A percentile compares a stretch with the other conserved stretches of the same genome.
Evolutionary conservation across 2,797 vertebrate genomes (phyloP).

Genomic region (Alectoris magna): DNA sequence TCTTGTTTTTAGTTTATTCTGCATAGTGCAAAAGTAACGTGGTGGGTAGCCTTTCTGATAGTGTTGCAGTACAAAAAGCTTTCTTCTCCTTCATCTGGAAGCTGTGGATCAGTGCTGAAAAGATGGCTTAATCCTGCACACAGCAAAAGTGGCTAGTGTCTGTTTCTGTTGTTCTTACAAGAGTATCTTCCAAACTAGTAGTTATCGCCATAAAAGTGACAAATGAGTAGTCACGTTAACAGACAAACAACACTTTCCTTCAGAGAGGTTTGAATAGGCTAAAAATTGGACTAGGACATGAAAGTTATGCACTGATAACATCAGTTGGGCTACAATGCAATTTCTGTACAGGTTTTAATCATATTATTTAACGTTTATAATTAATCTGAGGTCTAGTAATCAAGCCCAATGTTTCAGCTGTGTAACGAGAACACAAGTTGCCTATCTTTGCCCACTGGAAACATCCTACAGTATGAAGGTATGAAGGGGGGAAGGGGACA

Average conservation of each 20-base stretch:
- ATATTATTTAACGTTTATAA: not conserved
- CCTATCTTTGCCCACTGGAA: not conserved
- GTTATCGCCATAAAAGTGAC: not conserved
- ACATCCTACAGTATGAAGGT: not conserved
- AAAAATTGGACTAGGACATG: not conserved
- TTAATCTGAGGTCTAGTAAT: conserved; percentile 10
- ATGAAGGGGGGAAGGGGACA: too few species aligned
- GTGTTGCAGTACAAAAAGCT: not conserved
- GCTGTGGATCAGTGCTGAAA: not conserved
- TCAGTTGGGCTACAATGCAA: not conserved
- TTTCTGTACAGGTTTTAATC: not conserved
- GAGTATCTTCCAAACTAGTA: not conserved
- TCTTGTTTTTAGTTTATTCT: conserved; percentile 74
- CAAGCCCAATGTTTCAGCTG: not conserved
- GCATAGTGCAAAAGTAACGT: conserved; percentile 35
- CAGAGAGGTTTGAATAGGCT: not conserved
- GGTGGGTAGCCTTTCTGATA: conserved; percentile 19
- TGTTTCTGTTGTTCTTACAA: not conserved
- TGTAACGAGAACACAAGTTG: not conserved
- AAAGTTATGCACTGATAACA: not conserved
- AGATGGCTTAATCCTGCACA: not conserved
- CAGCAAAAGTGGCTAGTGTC: not conserved
- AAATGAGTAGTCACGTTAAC: not conserved
- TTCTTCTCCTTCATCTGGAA: not conserved
- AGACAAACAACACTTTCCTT: not conserved